These are phyloP conservation scores for Cryptocheilus praepositus DNA, from an alignment of 2,888 invertebrate species.

Conservation along the genomic window DNA sequence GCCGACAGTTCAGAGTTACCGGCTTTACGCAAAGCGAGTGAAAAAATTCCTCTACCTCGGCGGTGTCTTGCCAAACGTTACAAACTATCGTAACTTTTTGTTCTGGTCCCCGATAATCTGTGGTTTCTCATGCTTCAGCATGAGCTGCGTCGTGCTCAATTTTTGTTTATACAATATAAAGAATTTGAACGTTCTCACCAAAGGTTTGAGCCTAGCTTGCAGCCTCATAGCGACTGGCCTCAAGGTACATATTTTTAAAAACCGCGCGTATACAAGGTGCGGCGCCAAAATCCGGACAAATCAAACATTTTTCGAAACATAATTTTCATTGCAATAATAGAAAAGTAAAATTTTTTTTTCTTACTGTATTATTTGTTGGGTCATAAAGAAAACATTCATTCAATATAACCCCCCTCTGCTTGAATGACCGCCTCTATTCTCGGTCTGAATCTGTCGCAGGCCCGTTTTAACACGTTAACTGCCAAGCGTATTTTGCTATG, in stretches of 20 bases:
- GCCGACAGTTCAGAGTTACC: constrained; percentile 14
- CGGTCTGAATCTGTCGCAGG: too few species aligned
- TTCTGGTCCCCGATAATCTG: constrained; percentile 13
- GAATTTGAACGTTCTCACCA: constrained; percentile 23
- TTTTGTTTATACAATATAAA: constrained; percentile 21
- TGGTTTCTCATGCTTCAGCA: constrained; percentile 11
- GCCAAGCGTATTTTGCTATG: too few species aligned
- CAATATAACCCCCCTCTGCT: too few species aligned
- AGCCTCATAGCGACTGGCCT: constrained; percentile 30
- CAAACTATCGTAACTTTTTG: constrained; percentile 5
- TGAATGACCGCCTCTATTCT: too few species aligned
- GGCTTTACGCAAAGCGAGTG: constrained; percentile 24
- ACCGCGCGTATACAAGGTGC: too few species aligned
- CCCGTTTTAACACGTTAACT: too few species aligned
- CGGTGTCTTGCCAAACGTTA: constrained; percentile 25
- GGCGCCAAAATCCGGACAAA: too few species aligned
- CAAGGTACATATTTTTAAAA: constrained; percentile 28
- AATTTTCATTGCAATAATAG: too few species aligned
- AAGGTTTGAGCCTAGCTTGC: constrained; percentile 24
- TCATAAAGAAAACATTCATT: too few species aligned
- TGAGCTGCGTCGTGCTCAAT: constrained; percentile 21
- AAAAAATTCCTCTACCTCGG: constrained; percentile 31
- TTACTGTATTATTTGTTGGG: too few species aligned
- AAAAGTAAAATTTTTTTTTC: too few species aligned
- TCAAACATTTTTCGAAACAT: too few species aligned